Base-by-base conservation (phyloP, 1,140 invertebrate species). In the Dreissena rostriformis region DNA sequence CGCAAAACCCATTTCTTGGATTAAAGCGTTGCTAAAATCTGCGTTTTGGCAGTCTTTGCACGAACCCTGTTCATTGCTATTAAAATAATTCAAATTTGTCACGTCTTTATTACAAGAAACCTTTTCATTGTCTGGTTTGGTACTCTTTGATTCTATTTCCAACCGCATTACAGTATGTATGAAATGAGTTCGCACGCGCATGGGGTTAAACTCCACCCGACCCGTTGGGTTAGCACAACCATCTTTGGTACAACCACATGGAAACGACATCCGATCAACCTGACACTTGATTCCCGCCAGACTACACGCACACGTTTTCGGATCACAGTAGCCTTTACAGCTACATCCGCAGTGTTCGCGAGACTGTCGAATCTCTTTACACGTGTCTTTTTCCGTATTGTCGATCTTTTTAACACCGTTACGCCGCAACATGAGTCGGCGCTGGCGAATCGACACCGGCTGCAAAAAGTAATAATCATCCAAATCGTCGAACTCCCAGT, bases 151-250 rank as follows among this genome's bases (percentile, higher is more conserved):
- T 93, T 99, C 98, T 84, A 98, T 93, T 87, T 98, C 97, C 81
- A 99, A 92, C 75, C 98, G 95, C 98, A 99, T 99, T 14, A 99
- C 94, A 0, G 98, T 99, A 90, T 99, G 98, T 86, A 99, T 98
- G 90, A 98, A 99, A 94, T 99, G 98, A n/a, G 97, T 99, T 72
- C 98, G 95, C 4, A 99, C 98, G 76, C 98, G 95, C 49, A 98
- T 96, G 0, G 98, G 98, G 94, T 99, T 99, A 89, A 99, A 99
- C 92, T 99, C 98, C 82, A 99, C 97, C 77, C 98, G 95, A 11
- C 98, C 98, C 72, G 96, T 96, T 5, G 96, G 96, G 93, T 99
- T 99, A 52, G 96, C 96, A 93, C 98, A 99, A 68, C 97, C 97
- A 89, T 99, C 98, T 85, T 97, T 96, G 0, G 97, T 96, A 94